Evolutionary conservation across 1,140 invertebrate species (phyloP), one percentile per base, ranked within the genome.

Genomic region (Palaemon carinicauda): DNA sequence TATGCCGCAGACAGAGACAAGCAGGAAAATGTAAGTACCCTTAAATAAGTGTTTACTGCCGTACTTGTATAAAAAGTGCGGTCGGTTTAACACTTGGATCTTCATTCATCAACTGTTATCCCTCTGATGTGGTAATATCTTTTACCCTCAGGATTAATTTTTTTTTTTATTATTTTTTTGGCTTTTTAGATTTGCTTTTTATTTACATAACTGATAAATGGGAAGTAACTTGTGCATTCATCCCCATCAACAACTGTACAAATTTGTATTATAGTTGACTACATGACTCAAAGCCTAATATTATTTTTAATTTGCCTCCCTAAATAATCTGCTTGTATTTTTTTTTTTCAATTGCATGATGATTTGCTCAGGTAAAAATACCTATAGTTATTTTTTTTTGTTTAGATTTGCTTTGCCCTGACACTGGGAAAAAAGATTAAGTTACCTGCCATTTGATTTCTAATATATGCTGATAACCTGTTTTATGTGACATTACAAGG

Each of bases 21-120:
- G 94, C 95, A 89, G 95, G 95, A 90, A 97, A 97, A 95, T 97
- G 96, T 97, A 93, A 96, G 96, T 96, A 90, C 27, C 53, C 50
- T n/a, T 17, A 82, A 14, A 17, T n/a, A 52, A n/a, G 7, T n/a
- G 24, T 17, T 24, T 27, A 17, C 29, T 12, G 41, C 3, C 41
- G 12, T 12, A 7, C 41, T 41, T 41, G 41, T 12, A n/a, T n/a
- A n/a, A n/a, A 5, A 41, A 41, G 41, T 41, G 41, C 12, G 41
- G 41, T 41, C 41, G 1, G 41, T 7, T 5, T 41, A 41, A 5
- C 41, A 7, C 41, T 1, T 4, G 12, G 7, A 41, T 12, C 3
- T 41, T 41, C 5, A 41, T 41, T 41, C 41, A 41, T 41, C 41
- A 41, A 41, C 41, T 9, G 41, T 41, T 41, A 12, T 41, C 41